These are phyloP conservation scores for Buathra laborator DNA, from an alignment of 2,888 invertebrate species.

Conservation along the genomic window DNA sequence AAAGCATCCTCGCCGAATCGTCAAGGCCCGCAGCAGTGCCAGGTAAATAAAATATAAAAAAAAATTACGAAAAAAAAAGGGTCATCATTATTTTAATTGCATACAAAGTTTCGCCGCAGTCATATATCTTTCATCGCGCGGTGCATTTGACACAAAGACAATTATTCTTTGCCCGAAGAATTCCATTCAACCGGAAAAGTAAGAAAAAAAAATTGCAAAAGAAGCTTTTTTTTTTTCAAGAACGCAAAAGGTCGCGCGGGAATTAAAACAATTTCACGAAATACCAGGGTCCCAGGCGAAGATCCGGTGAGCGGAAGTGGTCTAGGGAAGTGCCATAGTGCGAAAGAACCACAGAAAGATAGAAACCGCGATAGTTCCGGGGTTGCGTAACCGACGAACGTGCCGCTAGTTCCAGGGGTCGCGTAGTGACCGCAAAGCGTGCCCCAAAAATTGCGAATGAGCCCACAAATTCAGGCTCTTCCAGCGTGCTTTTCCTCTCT, in stretches of 20 bases:
- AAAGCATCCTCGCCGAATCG: conserved; percentile 96
- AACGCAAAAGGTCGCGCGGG: not conserved
- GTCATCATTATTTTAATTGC: not conserved
- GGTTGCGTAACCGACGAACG: conserved; percentile 34
- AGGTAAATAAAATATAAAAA: conserved; percentile 86
- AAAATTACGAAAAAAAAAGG: not conserved
- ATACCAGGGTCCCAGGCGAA: not conserved
- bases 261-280: conserved; percentile 28
- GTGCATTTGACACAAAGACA: not conserved
- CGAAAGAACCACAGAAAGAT: conserved; percentile 36
- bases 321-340: conserved; percentile 17
- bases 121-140: not conserved
- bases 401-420: conserved; percentile 31
- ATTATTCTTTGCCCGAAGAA: conserved; percentile 47
- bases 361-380: conserved; percentile 44
- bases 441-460: conserved; percentile 37
- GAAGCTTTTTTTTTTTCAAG: not conserved
- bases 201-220: conserved; percentile 1
- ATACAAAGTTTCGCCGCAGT: not conserved
- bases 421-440: conserved; percentile 43
- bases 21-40: conserved; percentile 96
- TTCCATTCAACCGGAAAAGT: conserved; percentile 25
- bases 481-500: not conserved
- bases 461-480: conserved; percentile 39
- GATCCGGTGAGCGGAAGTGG: conserved; percentile 8